phyloP scores from a whole-genome alignment of 2,888 invertebrate species.

The Drosophila birchii region DNA sequence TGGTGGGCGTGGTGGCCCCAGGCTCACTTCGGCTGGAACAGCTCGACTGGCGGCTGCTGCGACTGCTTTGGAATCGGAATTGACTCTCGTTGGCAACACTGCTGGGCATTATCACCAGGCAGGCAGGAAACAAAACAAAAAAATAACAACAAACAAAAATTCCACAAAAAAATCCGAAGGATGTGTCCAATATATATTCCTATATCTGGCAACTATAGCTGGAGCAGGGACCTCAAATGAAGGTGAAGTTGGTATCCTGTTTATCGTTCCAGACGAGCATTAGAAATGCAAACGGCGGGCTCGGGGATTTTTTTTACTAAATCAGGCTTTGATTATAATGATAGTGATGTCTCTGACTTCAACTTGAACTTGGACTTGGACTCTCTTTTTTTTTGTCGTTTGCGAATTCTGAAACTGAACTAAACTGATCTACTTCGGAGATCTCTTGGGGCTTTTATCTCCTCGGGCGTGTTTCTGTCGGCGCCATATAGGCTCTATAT shows the following conservation, averaged over 20 bases:
- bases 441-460: slow-evolving; percentile 82
- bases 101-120: slow-evolving; percentile 82
- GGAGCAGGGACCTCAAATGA: slow-evolving; percentile 59
- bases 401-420: slow-evolving; percentile 76
- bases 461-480: slow-evolving; percentile 64
- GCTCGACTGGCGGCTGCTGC: slow-evolving; percentile 41
- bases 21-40: slow-evolving; percentile 41
- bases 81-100: slow-evolving; percentile 67
- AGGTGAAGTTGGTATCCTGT: slow-evolving; percentile 77
- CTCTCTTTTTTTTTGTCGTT: slow-evolving; percentile 29
- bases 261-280: slow-evolving; percentile 81
- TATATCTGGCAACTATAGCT: slow-evolving; percentile 8
- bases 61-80: slow-evolving; percentile 55
- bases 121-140: slow-evolving; percentile 39
- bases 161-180: neutral
- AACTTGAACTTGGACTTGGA: neutral
- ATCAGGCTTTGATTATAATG: neutral
- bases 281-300: slow-evolving; percentile 38
- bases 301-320: neutral
- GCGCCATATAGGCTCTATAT: slow-evolving; percentile 49
- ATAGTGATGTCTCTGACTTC: neutral
- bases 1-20: slow-evolving; percentile 20
- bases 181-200: neutral
- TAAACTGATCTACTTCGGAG: slow-evolving; percentile 81
- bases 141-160: neutral